Percentiles rank a stretch among this genome's conserved stretches.
Evolutionary conservation across 2,113 vertebrate genomes (phyloP).

Genomic region (Chinchilla lanigera): DNA sequence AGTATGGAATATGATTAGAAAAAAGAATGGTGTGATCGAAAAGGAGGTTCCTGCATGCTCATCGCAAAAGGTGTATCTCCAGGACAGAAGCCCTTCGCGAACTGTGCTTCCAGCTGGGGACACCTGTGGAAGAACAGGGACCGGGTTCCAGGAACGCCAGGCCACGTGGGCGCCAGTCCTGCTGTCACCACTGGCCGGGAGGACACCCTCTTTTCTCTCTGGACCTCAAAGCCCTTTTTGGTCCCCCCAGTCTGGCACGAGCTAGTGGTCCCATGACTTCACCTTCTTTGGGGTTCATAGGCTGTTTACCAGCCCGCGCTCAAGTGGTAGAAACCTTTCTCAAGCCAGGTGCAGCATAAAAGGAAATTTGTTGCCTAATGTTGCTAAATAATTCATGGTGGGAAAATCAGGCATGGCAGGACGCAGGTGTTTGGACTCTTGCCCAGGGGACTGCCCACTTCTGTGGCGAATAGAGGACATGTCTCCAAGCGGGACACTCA

Average conservation of each 20-base stretch:
- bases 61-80: neutral
- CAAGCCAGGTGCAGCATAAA: neutral
- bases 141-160: neutral
- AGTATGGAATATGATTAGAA: conserved; percentile 11
- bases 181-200: accelerated
- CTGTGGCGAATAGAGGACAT: accelerated
- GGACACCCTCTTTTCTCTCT: neutral
- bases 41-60: neutral
- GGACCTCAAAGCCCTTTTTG: neutral
- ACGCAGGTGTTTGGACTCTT: neutral
- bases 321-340: neutral
- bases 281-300: neutral
- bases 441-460: neutral
- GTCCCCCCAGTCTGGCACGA: neutral
- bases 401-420: neutral
- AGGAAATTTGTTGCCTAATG: neutral
- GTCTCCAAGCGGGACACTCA: neutral
- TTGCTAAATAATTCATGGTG: neutral
- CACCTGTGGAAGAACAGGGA: neutral
- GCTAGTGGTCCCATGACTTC: neutral
- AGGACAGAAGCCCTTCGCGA: accelerated
- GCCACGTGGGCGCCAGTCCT: neutral
- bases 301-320: neutral
- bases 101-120: neutral
- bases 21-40: neutral